phyloP scores from a whole-genome alignment of 2,888 invertebrate species.

The Frankliniella intonsa region DNA sequence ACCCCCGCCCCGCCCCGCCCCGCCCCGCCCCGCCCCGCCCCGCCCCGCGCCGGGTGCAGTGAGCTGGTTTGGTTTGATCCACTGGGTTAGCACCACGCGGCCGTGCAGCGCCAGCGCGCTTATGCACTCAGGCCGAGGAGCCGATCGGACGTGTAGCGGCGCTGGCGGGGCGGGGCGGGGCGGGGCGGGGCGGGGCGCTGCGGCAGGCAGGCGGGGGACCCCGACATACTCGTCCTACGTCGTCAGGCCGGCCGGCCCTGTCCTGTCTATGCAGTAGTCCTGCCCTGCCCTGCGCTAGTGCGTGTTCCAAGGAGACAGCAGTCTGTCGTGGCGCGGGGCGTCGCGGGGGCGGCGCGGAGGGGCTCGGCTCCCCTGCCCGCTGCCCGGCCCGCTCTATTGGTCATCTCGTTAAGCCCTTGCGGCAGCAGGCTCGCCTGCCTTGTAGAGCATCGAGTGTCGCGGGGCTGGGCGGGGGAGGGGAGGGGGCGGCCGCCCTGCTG shows the following conservation, averaged over 20 bases:
- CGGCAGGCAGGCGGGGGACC: not conserved
- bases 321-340: too few species aligned
- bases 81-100: not conserved
- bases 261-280: too few species aligned
- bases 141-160: not conserved
- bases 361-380: not conserved
- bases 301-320: too few species aligned
- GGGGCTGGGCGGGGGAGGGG: not conserved
- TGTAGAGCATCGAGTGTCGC: not conserved
- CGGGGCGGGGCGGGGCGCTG: not conserved
- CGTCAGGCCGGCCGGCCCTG: too few species aligned
- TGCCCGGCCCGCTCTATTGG: not conserved
- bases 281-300: too few species aligned
- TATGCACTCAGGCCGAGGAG: not conserved
- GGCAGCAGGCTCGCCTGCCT: not conserved
- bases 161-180: not conserved
- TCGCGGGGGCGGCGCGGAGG: too few species aligned
- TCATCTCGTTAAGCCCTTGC: conserved; percentile 5
- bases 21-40: not conserved
- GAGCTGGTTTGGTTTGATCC: not conserved
- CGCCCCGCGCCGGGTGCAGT: not conserved
- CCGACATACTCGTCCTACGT: not conserved
- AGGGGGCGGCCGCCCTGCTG: not conserved
- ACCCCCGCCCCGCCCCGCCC: not conserved
- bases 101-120: not conserved